Base-by-base conservation (phyloP, 35 echinoderm and acorn worm species). In the Anneissia japonica region DNA sequence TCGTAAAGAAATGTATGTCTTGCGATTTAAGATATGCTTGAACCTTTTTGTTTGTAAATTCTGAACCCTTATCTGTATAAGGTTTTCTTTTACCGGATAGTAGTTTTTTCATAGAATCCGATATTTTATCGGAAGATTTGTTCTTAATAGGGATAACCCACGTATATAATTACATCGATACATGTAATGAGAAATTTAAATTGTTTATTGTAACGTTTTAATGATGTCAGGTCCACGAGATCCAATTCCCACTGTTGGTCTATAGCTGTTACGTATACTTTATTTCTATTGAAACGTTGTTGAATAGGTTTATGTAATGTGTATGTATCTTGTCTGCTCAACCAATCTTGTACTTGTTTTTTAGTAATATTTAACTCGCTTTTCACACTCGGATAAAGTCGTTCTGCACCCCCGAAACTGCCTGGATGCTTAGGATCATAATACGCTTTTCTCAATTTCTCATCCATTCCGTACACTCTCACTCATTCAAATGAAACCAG, bases 21-120 rank as follows among this genome's bases (percentile, higher is more conserved):
- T 87, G 51, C 16, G 83, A 29, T 72, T 89, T 90, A 21, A 97
- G 79, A 43, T 36, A 97, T 19, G 28, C 28, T 46, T 93, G 94
- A 64, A 97, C 37, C 16, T 21, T 4, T 36, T 79, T 80, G 82
- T 97, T 97, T 10, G 81, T 93, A 77, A 93, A 93, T 81, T 97
- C 90, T 0, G 45, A 77, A 64, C 87, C 89, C 46, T 80, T 92
- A 46, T n/a, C n/a, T n/a, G n/a, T n/a, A n/a, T n/a, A n/a, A n/a
- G n/a, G n/a, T n/a, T n/a, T n/a, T n/a, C n/a, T n/a, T n/a, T n/a
- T n/a, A n/a, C n/a, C n/a, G n/a, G n/a, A n/a, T n/a, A n/a, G n/a
- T n/a, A n/a, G n/a, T n/a, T n/a, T n/a, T n/a, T n/a, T n/a, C n/a
- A n/a, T n/a, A n/a, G n/a, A n/a, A n/a, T n/a, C n/a, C n/a, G n/a